phyloP scores from a whole-genome alignment of 2,113 vertebrate species.

The Calyptomena viridis region DNA sequence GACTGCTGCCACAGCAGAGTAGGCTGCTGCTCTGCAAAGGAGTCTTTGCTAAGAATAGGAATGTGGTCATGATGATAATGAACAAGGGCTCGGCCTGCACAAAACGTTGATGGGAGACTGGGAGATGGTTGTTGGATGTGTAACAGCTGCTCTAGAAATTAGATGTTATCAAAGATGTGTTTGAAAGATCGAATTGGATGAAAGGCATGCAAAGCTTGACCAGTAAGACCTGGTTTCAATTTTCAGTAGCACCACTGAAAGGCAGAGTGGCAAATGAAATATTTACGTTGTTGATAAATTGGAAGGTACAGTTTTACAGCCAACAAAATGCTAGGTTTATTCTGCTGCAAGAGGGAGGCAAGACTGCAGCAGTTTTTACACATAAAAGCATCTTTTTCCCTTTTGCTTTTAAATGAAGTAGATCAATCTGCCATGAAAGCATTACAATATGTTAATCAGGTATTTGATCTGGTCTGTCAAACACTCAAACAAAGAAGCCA shows the following conservation, averaged over 20 bases:
- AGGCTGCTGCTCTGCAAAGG: conserved; percentile 54
- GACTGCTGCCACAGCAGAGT: conserved; percentile 62
- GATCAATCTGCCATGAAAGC: background rate
- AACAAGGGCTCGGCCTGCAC: conserved; percentile 62
- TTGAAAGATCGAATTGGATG: conserved; percentile 17
- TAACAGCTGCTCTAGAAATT: conserved; percentile 66
- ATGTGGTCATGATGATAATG: conserved; percentile 74
- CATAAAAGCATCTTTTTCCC: background rate
- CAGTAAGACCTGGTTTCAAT: conserved; percentile 1
- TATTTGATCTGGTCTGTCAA: background rate
- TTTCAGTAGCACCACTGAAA: background rate
- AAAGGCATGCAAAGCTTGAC: conserved; percentile 18
- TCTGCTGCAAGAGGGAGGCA: background rate
- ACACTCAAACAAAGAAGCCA: background rate
- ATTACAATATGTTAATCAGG: background rate
- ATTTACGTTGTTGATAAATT: background rate
- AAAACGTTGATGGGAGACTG: conserved; percentile 55
- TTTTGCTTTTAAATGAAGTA: background rate
- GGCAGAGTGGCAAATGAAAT: background rate
- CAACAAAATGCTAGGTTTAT: background rate
- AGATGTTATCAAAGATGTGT: conserved; percentile 52
- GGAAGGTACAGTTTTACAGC: background rate
- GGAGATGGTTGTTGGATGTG: conserved; percentile 51
- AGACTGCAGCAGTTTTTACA: background rate
- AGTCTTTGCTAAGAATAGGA: conserved; percentile 74